Base-by-base conservation (phyloP, 2,797 vertebrate species). In the Alectoris magna region DNA sequence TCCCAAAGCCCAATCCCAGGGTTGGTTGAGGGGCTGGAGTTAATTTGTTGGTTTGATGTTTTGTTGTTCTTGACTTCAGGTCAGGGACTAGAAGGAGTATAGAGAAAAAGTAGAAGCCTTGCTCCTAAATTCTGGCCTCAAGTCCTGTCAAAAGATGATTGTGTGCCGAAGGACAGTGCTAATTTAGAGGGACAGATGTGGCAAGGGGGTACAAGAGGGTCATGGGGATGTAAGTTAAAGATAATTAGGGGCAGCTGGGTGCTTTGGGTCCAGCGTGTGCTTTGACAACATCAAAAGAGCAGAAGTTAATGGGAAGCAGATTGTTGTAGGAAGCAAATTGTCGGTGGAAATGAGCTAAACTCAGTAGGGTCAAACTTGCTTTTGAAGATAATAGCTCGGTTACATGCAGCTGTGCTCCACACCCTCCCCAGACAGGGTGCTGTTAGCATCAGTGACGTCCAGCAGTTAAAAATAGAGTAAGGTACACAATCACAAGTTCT, bases 321-420 rank as follows among this genome's bases (percentile, higher is more conserved):
- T 80, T 74, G 62, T 64, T 72, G 72, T 67, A 84, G 88, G 72
- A 87, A 38, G 51, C 60, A 63, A 69, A 13, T 19, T 17, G 74
- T 80, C 29, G 74, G 78, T 91, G 88, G 83, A 67, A 83, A 71
- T 8, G 66, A 93, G 88, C 66, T 71, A 22, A 88, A 53, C 46
- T 60, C 24, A 2, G 49, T 11, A 49, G 64, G 95, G 82, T 92
- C 84, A 87, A 22, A 58, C 11, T 62, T 27, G 83, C 73, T 72
- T 93, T 93, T 91, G 94, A 90, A 94, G 88, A 68, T 27, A 10
- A 74, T 39, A 67, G 83, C 88, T 83, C 17, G 63, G 72, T 56
- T 22, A 0, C 31, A 58, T 15, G 56, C 79, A 70, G 43, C 51
- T 86, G 38, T 11, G 86, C 90, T 56, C 63, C 86, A 60, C 12